Conservation (phyloP, 2,113 vertebrate species). For the Pipa parva region DNA sequence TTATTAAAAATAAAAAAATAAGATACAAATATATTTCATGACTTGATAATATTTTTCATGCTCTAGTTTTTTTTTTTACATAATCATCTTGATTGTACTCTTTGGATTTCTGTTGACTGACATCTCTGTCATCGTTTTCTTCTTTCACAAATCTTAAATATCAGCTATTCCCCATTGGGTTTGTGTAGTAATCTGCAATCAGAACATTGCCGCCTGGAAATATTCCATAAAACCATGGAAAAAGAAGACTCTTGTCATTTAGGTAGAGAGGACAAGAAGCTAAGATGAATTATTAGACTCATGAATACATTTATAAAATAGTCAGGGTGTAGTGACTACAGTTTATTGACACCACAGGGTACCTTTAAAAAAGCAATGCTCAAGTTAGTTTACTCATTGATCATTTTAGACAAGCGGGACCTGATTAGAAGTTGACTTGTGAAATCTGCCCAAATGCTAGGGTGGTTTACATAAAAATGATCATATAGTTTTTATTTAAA, state of each 20-base stretch:
- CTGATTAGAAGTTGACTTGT: neutral
- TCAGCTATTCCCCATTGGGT: slow-evolving; percentile 29
- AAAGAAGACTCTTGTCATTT: slow-evolving; percentile 8
- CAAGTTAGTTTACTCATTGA: slow-evolving; percentile 17
- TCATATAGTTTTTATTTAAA: neutral
- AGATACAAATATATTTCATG: slow-evolving; percentile 24
- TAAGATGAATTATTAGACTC: slow-evolving; percentile 9
- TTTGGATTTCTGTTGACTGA: slow-evolving; percentile 26
- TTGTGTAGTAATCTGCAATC: slow-evolving; percentile 21
- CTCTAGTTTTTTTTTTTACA: slow-evolving; percentile 25
- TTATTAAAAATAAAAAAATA: slow-evolving; percentile 36
- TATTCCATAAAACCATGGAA: neutral
- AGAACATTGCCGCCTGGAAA: slow-evolving; percentile 5
- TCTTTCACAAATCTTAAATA: slow-evolving; percentile 12
- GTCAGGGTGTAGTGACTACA: slow-evolving; percentile 11
- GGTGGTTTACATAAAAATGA: neutral
- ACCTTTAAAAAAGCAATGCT: neutral
- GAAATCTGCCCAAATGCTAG: neutral
- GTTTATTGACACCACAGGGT: slow-evolving; percentile 17
- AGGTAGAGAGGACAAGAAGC: neutral
- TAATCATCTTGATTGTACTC: slow-evolving; percentile 27
- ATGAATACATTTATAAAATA: slow-evolving; percentile 33
- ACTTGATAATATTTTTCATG: slow-evolving; percentile 29
- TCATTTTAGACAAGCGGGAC: slow-evolving; percentile 7
- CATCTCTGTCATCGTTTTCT: slow-evolving; percentile 7